A percentile compares a stretch with the other conserved stretches of the same genome.
phyloP scores from a whole-genome alignment of 2,888 invertebrate species.

The Physocephala rufipes region DNA sequence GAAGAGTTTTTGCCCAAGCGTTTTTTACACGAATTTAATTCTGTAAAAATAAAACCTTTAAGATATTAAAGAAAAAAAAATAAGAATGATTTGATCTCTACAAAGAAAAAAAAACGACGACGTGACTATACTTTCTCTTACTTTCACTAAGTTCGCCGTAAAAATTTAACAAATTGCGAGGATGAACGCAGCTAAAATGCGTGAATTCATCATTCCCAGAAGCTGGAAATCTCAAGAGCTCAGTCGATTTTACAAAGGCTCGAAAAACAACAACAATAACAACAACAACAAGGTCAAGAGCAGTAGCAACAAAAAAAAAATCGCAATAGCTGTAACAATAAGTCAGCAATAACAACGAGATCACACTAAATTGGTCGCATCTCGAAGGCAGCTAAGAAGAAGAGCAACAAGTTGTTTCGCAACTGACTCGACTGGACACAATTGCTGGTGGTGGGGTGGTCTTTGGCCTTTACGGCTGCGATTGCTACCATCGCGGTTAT shows the following conservation, averaged over 20 bases:
- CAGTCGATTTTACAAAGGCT: too few relatives aligned
- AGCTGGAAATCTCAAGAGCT: constrained; percentile 5
- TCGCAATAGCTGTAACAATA: background rate
- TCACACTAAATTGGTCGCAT: too few relatives aligned
- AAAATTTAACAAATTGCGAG: constrained; percentile 31
- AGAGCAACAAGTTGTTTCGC: constrained; percentile 28
- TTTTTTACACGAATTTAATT: too few relatives aligned
- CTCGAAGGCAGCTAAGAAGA: background rate
- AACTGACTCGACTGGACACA: too few relatives aligned
- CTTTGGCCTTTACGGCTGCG: background rate
- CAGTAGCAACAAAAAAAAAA: background rate
- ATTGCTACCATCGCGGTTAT: too few relatives aligned
- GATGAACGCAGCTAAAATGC: constrained; percentile 32
- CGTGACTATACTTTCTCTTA: too few relatives aligned
- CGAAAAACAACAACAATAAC: background rate
- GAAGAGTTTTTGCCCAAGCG: too few relatives aligned
- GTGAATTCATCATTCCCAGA: constrained; percentile 31
- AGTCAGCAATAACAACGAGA: background rate
- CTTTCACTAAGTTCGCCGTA: background rate
- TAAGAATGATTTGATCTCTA: too few relatives aligned
- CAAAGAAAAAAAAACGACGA: too few relatives aligned
- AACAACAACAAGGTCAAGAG: constrained; percentile 14
- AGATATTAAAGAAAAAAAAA: too few relatives aligned
- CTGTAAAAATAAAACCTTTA: too few relatives aligned
- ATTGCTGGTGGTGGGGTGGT: background rate